phyloP scores from a whole-genome alignment of 2,113 vertebrate genomes.

The Aptenodytes forsteri region DNA sequence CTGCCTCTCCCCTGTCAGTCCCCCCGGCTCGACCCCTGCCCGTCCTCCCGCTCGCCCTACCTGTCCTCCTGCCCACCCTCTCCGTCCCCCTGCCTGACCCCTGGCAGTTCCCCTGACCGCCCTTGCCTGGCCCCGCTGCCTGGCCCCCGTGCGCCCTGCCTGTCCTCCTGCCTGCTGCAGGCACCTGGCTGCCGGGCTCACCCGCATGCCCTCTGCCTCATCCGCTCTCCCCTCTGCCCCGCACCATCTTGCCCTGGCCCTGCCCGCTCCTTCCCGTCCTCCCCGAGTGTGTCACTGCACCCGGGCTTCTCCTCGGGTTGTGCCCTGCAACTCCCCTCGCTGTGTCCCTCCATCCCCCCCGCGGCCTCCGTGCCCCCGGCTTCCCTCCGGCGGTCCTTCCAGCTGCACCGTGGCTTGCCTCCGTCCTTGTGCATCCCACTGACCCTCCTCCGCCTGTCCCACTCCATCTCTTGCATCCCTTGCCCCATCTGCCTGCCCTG shows the following conservation, averaged over 20 bases:
- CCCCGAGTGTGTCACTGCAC: neutral
- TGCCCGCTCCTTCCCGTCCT: neutral
- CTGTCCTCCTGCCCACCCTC: neutral
- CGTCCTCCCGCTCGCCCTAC: neutral
- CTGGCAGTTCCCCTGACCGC: neutral
- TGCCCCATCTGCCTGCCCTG: neutral
- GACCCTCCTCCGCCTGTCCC: conserved; percentile 1
- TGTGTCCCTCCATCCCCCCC: neutral
- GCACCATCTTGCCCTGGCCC: neutral
- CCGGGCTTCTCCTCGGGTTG: neutral
- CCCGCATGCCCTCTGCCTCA: neutral
- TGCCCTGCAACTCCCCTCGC: neutral
- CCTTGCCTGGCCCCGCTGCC: neutral
- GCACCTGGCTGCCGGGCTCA: neutral
- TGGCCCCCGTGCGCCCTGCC: neutral
- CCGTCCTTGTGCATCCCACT: neutral
- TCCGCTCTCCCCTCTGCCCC: neutral
- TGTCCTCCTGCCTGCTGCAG: neutral
- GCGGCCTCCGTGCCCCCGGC: neutral
- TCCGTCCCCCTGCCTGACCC: neutral
- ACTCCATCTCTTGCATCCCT: neutral
- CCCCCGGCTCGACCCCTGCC: neutral
- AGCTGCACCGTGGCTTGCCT: neutral
- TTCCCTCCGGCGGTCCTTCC: neutral
- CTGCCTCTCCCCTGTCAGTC: neutral